phyloP scores from a whole-genome alignment of 2,113 vertebrate genomes.

The Oncorhynchus gorbuscha region DNA sequence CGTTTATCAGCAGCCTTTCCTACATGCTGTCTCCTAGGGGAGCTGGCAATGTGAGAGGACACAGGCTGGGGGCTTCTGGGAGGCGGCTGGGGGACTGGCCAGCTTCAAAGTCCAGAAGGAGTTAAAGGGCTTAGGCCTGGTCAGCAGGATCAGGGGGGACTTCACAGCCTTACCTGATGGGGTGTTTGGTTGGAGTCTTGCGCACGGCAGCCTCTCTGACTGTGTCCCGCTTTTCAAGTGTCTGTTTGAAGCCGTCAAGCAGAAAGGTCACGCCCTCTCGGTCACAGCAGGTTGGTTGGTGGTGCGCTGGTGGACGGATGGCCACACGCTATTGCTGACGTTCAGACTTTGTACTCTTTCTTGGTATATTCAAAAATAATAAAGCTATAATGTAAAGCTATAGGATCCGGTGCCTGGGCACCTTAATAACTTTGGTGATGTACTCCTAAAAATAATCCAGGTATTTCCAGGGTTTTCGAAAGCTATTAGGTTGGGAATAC shows the following conservation, averaged over 20 bases:
- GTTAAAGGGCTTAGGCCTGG: conserved; percentile 63
- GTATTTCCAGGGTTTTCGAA: conserved; percentile 75
- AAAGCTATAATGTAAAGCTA: conserved; percentile 69
- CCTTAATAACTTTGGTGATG: conserved; percentile 65
- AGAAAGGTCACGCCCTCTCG: conserved; percentile 75
- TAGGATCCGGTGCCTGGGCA: conserved; percentile 69
- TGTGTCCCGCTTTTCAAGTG: conserved; percentile 71
- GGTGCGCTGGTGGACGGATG: conserved; percentile 45
- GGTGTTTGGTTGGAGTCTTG: conserved; percentile 71
- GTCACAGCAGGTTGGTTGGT: conserved; percentile 69
- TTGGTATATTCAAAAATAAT: conserved; percentile 55
- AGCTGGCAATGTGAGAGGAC: conserved; percentile 38
- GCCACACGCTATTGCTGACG: conserved; percentile 60
- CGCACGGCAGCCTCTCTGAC: conserved; percentile 70
- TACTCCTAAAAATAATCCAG: conserved; percentile 74
- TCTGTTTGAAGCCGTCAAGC: conserved; percentile 70
- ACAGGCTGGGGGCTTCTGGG: conserved; percentile 29
- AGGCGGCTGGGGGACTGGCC: conserved; percentile 21
- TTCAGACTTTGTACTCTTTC: conserved; percentile 61
- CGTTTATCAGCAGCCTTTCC: conserved; percentile 58
- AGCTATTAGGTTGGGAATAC: conserved; percentile 69
- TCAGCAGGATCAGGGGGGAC: conserved; percentile 67
- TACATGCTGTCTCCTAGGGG: conserved; percentile 48
- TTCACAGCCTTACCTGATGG: conserved; percentile 81
- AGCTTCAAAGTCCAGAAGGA: conserved; percentile 66